These are phyloP conservation scores for Sylvia atricapilla DNA, from an alignment of 2,113 vertebrate species.

Conservation along the genomic window DNA sequence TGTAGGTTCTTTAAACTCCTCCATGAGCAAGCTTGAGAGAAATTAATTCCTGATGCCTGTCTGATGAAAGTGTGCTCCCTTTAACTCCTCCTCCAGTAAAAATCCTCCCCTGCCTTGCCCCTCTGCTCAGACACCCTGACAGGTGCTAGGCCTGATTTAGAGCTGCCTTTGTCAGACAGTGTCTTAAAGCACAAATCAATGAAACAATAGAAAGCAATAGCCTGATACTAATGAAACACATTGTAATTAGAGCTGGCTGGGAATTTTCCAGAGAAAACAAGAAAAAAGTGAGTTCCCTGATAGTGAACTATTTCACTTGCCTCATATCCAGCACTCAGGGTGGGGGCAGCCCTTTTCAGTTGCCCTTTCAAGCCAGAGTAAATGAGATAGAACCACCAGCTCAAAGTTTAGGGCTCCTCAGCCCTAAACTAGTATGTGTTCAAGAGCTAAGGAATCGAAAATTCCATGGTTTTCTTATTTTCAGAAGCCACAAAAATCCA, in stretches of 20 bases:
- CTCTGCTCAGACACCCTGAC: background rate
- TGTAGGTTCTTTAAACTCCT: background rate
- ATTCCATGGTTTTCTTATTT: background rate
- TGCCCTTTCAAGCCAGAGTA: background rate
- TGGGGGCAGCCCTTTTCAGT: background rate
- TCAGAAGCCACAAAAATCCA: background rate
- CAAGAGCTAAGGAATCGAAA: background rate
- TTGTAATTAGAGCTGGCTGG: constrained; percentile 28
- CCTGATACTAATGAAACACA: constrained; percentile 54
- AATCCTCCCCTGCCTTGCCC: background rate
- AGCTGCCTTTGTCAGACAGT: constrained; percentile 24
- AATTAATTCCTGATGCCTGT: background rate
- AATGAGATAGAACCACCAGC: background rate
- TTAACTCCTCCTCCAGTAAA: background rate
- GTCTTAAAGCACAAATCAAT: constrained; percentile 38
- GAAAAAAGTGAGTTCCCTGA: background rate
- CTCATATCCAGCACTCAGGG: background rate
- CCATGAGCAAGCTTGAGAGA: background rate
- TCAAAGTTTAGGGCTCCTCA: background rate
- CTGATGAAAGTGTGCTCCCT: background rate
- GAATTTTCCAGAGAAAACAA: constrained; percentile 18
- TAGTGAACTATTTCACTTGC: background rate
- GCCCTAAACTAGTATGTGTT: background rate
- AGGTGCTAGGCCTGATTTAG: constrained; percentile 10
- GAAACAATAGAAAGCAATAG: constrained; percentile 43